Conservation (phyloP, 92 coral and sea anemone genomes). For the Palythoa heliodiscus region DNA sequence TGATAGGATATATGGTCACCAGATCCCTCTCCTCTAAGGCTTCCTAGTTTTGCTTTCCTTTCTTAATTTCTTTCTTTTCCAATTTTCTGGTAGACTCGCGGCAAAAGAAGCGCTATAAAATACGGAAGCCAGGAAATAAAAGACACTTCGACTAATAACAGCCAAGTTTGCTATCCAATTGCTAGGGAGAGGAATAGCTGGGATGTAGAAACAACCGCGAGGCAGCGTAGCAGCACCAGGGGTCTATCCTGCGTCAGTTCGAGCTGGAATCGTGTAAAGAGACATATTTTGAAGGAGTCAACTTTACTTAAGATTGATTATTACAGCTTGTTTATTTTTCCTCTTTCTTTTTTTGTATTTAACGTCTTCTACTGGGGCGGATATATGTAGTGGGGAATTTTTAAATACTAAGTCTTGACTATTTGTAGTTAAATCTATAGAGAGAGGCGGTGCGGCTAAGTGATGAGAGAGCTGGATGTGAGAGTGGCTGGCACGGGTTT, state of each 20-base stretch:
- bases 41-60: too few relatives aligned
- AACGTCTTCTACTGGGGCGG: constrained; percentile 61
- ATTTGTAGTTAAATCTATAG: too few relatives aligned
- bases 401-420: background rate
- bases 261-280: background rate
- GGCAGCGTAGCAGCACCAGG: constrained; percentile 14
- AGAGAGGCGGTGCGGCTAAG: too few relatives aligned
- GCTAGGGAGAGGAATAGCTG: background rate
- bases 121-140: background rate
- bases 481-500: too few relatives aligned
- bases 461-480: too few relatives aligned
- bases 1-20: too few relatives aligned
- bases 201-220: background rate
- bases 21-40: too few relatives aligned
- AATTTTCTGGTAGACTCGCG: constrained; percentile 4
- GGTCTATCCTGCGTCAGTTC: background rate
- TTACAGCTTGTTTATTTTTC: constrained; percentile 63
- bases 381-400: background rate
- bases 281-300: constrained; percentile 35
- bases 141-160: background rate
- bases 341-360: constrained; percentile 62
- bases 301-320: constrained; percentile 54
- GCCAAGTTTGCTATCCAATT: background rate
- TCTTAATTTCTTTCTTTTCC: background rate
- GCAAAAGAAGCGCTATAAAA: background rate